These are phyloP conservation scores for Strigops habroptila DNA, from an alignment of 2,113 vertebrate genomes.

Conservation along the genomic window DNA sequence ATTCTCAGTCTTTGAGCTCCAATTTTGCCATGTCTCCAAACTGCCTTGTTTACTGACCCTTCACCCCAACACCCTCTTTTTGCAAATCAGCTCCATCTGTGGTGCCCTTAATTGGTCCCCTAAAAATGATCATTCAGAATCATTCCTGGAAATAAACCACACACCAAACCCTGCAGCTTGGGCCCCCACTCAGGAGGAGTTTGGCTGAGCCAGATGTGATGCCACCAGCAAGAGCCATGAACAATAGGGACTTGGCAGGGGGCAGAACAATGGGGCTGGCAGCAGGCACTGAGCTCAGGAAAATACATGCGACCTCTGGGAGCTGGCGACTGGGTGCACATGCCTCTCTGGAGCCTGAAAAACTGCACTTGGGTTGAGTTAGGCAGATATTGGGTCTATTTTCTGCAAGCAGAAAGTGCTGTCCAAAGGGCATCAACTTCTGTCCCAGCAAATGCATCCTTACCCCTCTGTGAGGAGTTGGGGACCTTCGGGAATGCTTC, in stretches of 20 bases:
- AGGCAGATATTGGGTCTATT: background rate
- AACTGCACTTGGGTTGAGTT: background rate
- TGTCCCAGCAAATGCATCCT: background rate
- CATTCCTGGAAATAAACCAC: background rate
- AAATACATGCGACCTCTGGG: background rate
- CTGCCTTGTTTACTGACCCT: background rate
- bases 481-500: background rate
- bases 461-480: background rate
- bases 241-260: conserved; percentile 51
- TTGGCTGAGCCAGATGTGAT: background rate
- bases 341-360: background rate
- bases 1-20: background rate
- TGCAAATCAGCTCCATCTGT: background rate
- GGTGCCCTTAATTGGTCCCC: background rate
- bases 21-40: background rate
- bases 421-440: background rate
- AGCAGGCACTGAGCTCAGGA: background rate
- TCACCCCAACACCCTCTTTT: background rate
- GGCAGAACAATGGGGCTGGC: conserved; percentile 49
- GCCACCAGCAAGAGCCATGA: conserved; percentile 37
- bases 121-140: background rate
- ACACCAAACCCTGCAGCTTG: background rate
- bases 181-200: conserved; percentile 16
- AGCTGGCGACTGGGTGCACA: background rate
- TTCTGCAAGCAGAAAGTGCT: background rate